Conservation (phyloP, 2,888 invertebrate genomes). For the Disparrhopalites patrizii region DNA sequence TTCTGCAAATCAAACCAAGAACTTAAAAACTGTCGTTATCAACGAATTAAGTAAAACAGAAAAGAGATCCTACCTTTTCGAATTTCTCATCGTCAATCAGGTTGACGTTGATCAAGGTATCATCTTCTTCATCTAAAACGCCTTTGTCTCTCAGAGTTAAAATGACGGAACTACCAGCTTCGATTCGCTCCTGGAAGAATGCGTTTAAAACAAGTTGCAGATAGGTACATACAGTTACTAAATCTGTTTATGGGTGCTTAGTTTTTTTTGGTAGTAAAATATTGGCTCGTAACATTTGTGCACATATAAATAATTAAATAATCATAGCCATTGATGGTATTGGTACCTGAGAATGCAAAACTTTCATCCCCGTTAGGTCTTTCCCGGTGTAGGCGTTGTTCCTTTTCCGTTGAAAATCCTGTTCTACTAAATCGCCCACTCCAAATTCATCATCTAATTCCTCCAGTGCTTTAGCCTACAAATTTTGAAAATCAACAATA, state of each 20-base stretch:
- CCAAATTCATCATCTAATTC: conserved; percentile 95
- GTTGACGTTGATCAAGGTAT: conserved; percentile 88
- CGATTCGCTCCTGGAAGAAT: conserved; percentile 55
- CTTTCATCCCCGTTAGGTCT: conserved; percentile 74
- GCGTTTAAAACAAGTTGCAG: conserved; percentile 2
- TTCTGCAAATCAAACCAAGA: conserved; percentile 58
- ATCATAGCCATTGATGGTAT: no score
- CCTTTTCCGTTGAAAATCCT: conserved; percentile 63
- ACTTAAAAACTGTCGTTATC: not conserved
- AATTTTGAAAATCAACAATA: not conserved
- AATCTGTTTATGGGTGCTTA: no score
- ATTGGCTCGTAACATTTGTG: no score
- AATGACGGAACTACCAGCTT: conserved; percentile 78
- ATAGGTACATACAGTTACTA: no score
- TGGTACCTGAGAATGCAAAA: conserved; percentile 76
- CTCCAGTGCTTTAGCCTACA: conserved; percentile 85
- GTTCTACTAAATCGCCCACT: conserved; percentile 75
- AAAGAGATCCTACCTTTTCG: conserved; percentile 60
- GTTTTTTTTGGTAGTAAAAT: no score
- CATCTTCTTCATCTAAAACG: conserved; percentile 78
- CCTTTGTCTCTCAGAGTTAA: conserved; percentile 90
- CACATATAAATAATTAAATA: no score
- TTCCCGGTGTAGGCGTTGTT: conserved; percentile 63
- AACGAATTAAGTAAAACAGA: not conserved
- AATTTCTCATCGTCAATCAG: conserved; percentile 79